Conservation (phyloP, 1,140 invertebrate genomes). For the Megalopta genalis region DNA sequence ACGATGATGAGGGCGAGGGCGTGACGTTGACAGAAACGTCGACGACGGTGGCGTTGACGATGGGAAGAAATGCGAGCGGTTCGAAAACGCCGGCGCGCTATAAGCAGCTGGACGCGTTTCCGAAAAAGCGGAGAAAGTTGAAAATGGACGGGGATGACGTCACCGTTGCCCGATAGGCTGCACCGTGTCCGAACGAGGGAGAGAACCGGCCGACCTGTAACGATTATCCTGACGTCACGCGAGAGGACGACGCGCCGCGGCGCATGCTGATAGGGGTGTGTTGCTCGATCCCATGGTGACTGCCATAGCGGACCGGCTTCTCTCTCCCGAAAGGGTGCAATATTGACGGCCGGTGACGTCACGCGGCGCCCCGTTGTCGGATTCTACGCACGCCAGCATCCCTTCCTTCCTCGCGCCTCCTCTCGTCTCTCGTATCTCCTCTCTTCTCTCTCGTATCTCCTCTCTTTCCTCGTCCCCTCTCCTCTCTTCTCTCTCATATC, state of each 20-base stretch:
- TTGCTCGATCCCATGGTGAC: too few species aligned
- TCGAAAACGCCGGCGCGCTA: too few species aligned
- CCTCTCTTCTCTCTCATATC: too few species aligned
- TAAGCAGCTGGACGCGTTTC: background rate
- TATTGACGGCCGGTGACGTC: conserved; percentile 49
- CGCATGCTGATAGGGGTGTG: background rate
- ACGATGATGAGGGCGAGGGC: too few species aligned
- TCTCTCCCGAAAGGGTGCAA: conserved; percentile 6
- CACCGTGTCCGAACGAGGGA: background rate
- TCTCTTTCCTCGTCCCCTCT: too few species aligned
- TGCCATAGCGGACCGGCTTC: background rate
- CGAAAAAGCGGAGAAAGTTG: conserved; percentile 52
- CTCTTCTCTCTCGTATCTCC: background rate
- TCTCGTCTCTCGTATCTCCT: background rate
- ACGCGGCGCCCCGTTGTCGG: conserved; percentile 39
- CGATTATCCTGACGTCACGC: background rate
- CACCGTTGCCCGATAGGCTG: conserved; percentile 2
- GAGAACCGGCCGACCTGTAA: background rate
- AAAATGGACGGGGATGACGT: conserved; percentile 16
- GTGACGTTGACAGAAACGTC: too few species aligned
- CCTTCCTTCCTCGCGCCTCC: background rate
- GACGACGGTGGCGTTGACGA: too few species aligned
- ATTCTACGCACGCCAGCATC: conserved; percentile 25
- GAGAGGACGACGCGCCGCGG: background rate
- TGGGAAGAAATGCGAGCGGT: too few species aligned